Base-by-base conservation (phyloP, 2,113 vertebrate species). In the Mus spicilegus region DNA sequence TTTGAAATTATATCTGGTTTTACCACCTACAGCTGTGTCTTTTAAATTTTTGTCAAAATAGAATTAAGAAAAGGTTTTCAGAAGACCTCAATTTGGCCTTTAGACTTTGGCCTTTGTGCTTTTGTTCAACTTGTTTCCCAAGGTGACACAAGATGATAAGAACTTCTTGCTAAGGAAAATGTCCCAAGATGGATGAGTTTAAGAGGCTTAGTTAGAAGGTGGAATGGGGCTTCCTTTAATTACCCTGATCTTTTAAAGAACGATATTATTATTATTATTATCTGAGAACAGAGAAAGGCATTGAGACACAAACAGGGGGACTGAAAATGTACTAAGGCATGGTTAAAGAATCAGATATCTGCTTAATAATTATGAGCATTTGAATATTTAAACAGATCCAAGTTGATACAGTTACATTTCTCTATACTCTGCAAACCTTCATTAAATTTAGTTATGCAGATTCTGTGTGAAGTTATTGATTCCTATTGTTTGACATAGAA, bases 1-100 rank as follows among this genome's bases (percentile, higher is more conserved):
- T 20, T 69, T 82, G 46, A 95, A 88, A n/a, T 36, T 77, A 13
- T 13, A 46, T 63, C 39, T 87, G 77, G 4, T 89, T 94, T 94
- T 93, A 77, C 51, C 26, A 77, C 33, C 39, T 73, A 86, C 19
- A 76, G 36, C 49, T 58, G 63, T 73, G 6, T 65, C 46, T 89
- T 95, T 93, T 84, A 89, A 80, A 88, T 49, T 81, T 76, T 69
- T 87, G 33, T 85, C 28, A 86, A 90, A 54, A 11, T 91, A 67
- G 26, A 87, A 70, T 49, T 70, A 51, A 93, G 42, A 61, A 93
- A 87, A 76, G 24, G 9, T 75, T 93, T 92, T 77, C 70, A 16
- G 51, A 80, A 96, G 46, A 87, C 30, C 12, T 93, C 24, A 78
- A 26, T 51, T 67, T 95, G 65, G 39, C 26, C 76, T 54, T 78